Evolutionary conservation across 2,888 invertebrate genomes (phyloP), one percentile per base, ranked within the genome.

Genomic region (Brachyptera putata): DNA sequence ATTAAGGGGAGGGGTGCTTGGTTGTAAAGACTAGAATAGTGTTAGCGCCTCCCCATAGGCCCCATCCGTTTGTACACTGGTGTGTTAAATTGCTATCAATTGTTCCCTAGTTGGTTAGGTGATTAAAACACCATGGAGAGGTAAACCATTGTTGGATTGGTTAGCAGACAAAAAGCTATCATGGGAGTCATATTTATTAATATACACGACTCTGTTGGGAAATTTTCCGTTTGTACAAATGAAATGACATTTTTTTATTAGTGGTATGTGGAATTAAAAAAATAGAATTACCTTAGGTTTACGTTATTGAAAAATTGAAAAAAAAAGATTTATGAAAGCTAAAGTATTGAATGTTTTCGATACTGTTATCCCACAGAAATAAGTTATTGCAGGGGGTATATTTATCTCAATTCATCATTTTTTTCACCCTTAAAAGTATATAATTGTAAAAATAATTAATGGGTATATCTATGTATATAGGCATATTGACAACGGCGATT

Each of bases 81-180:
- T 16, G 7, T 41, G 41, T 41, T 41, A 18, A 50, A 50, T 50
- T 26, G 49, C n/a, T 50, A 30, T 50, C 53, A 53, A 53, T 53
- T 53, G 53, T 53, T 53, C 53, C 53, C 53, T 53, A 53, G 53
- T 53, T 53, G 53, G 36, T 24, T 16, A 53, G 53, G 53, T 53
- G 53, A 53, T 53, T 53, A 53, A 36, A 34, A 53, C 11, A 34
- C 53, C 53, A 34, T 24, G 18, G 53, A 53, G 53, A 53, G 14
- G 36, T 53, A 50, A 50, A 26, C 49, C 49, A 50, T 50, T 7
- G 49, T 22, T 50, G 30, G 24, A 50, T 50, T 50, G 25, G 49
- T 24, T 16, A 22, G 36, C 53, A 22, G 21, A 53, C 53, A 36
- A 53, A 53, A 18, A 53, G 50, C 53, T 53, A 22, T 34, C 53